Evolutionary conservation across 2,797 vertebrate species (phyloP).

Genomic region (Adelosebastes latens): DNA sequence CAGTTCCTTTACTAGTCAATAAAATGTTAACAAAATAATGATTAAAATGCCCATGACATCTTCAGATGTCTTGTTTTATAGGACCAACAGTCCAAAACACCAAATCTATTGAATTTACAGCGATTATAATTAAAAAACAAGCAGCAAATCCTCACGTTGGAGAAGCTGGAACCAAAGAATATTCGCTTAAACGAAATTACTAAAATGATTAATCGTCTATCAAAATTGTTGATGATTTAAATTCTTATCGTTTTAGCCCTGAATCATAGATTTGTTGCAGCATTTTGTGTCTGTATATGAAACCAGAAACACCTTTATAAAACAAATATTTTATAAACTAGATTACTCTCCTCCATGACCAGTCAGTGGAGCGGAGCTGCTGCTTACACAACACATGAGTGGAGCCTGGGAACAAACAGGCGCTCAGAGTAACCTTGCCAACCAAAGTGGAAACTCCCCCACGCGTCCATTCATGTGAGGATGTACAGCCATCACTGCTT

Average conservation of each 20-base stretch:
- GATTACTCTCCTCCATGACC: neutral
- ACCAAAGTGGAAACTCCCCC: constrained; percentile 64
- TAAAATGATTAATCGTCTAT: neutral
- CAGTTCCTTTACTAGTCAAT: neutral
- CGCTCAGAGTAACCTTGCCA: constrained; percentile 52
- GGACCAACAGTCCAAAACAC: neutral
- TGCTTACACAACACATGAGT: constrained; percentile 41
- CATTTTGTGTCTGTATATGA: neutral
- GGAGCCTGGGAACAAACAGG: constrained; percentile 60
- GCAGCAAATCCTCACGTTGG: neutral
- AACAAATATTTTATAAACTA: neutral
- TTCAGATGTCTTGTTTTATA: neutral
- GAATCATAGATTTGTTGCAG: neutral
- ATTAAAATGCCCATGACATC: neutral
- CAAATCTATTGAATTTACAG: neutral
- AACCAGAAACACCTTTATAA: neutral
- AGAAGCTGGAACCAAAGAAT: neutral
- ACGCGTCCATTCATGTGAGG: constrained; percentile 67
- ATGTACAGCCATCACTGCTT: constrained; percentile 50
- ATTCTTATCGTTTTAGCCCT: neutral
- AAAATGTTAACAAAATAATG: neutral
- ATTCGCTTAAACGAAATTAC: neutral
- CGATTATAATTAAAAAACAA: neutral
- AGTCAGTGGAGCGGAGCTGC: constrained; percentile 46
- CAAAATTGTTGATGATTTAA: neutral